Evolutionary conservation across 2,113 vertebrate species (phyloP).

Genomic region (Natator depressus): DNA sequence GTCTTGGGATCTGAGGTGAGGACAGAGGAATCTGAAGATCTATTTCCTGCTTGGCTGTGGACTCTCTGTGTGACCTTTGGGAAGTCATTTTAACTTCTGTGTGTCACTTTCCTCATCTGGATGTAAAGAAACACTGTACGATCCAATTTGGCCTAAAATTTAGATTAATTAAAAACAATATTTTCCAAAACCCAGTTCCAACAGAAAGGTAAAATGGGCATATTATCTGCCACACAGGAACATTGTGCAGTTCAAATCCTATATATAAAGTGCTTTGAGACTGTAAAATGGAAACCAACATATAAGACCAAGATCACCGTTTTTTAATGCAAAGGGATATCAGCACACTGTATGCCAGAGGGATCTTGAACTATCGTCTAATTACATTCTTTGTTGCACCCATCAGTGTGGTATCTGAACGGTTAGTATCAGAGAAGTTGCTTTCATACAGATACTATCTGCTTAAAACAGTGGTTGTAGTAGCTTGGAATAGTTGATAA

Average conservation of each 20-base stretch:
- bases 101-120: not conserved
- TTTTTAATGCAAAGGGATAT: not conserved
- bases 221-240: not conserved
- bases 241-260: not conserved
- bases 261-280: not conserved
- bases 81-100: not conserved
- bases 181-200: slow-evolving; percentile 34
- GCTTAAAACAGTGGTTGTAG: not conserved
- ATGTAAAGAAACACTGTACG: slow-evolving; percentile 8
- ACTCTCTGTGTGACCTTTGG: not conserved
- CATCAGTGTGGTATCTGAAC: not conserved
- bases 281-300: not conserved
- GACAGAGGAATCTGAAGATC: not conserved
- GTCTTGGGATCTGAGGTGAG: not conserved
- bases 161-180: not conserved
- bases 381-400: not conserved
- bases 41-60: fast-evolving
- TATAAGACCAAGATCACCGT: not conserved
- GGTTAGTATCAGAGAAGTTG: fast-evolving
- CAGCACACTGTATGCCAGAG: not conserved
- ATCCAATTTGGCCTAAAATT: not conserved
- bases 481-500: not conserved
- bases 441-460: not conserved
- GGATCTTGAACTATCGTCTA: not conserved
- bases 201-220: not conserved